Evolutionary conservation across 2,888 invertebrate genomes (phyloP).

Genomic region (Bellardia bayeri): DNA sequence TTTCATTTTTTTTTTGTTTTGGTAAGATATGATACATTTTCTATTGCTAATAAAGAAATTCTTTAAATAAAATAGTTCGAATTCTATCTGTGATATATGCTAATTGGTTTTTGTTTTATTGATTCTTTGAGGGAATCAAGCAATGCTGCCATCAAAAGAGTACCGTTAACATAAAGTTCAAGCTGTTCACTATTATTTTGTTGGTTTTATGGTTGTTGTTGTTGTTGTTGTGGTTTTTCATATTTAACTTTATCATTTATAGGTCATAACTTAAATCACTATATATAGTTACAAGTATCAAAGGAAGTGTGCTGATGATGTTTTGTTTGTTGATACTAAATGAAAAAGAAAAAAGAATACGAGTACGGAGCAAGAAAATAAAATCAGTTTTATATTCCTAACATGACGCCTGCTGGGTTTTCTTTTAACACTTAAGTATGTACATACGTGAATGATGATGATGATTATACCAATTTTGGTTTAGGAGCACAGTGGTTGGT

Average conservation of each 20-base stretch:
- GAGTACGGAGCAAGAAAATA: neutral
- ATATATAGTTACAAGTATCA: neutral
- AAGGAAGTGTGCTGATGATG: neutral
- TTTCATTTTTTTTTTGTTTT: no score
- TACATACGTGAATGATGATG: conserved; percentile 29
- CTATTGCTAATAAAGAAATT: conserved; percentile 19
- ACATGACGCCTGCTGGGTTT: conserved; percentile 51
- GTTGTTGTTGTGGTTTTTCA: neutral
- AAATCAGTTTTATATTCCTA: conserved; percentile 17
- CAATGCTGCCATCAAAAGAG: neutral
- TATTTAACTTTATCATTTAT: neutral
- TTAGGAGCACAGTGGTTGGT: neutral
- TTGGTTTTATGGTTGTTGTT: no score
- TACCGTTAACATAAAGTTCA: conserved; percentile 18
- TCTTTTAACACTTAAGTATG: conserved; percentile 50
- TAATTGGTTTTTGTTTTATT: conserved; percentile 58
- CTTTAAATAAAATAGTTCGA: conserved; percentile 16
- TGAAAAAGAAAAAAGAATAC: neutral
- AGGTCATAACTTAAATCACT: conserved; percentile 36
- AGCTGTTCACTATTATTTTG: conserved; percentile 10
- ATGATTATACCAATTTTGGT: conserved; percentile 12
- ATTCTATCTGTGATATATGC: conserved; percentile 58
- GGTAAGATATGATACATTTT: conserved; percentile 47
- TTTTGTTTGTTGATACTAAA: neutral
- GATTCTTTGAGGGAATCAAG: neutral